phyloP scores from a whole-genome alignment of 2,888 invertebrate genomes.

The Oxystoma pomonae region DNA sequence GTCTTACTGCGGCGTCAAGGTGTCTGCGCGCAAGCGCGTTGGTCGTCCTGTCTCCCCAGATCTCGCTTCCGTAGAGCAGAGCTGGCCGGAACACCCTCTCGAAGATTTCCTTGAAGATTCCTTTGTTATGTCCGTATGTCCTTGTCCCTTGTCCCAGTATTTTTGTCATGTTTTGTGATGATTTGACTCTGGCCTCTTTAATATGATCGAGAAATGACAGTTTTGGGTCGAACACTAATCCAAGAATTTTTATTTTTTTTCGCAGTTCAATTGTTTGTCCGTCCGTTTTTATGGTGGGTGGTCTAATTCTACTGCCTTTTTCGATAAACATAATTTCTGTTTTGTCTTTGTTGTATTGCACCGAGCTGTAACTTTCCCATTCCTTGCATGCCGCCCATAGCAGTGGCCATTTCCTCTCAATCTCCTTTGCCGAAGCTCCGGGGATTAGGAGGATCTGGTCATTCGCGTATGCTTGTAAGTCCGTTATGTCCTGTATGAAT shows the following conservation, averaged over 20 bases:
- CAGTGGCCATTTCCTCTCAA: conserved; percentile 20
- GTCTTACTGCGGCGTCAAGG: conserved; percentile 21
- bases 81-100: conserved; percentile 12
- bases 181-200: no score
- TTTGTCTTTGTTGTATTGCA: conserved; percentile 23
- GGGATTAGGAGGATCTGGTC: conserved; percentile 23
- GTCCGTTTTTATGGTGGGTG: conserved; percentile 15
- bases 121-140: conserved; percentile 4
- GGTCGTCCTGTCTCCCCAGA: conserved; percentile 24
- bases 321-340: conserved; percentile 21
- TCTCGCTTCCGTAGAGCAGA: conserved; percentile 22
- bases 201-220: no score
- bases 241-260: no score
- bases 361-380: conserved; percentile 20
- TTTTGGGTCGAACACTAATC: no score
- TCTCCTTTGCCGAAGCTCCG: conserved; percentile 14
- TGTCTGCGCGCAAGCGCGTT: conserved; percentile 17
- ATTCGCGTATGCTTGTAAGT: conserved; percentile 17
- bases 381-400: conserved; percentile 18
- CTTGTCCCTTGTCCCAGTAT: no score
- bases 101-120: conserved; percentile 3
- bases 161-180: no score
- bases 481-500: conserved; percentile 6
- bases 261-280: no score
- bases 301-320: conserved; percentile 5